Evolutionary conservation across 2,888 invertebrate genomes (phyloP).

Genomic region (Morinoia aosen): DNA sequence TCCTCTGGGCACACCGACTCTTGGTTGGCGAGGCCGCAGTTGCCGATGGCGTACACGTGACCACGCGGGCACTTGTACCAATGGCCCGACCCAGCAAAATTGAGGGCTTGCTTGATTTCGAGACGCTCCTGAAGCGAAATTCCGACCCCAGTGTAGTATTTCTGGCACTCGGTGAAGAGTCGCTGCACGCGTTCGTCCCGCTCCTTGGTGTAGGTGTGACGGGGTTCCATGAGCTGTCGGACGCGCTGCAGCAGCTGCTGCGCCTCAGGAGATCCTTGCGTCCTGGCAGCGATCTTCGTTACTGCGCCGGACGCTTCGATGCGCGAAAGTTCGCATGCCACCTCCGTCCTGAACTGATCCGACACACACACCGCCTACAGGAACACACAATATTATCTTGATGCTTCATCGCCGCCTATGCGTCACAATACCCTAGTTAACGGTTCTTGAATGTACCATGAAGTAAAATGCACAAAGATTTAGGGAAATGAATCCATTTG

Average conservation of each 20-base stretch:
- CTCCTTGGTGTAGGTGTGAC: background rate
- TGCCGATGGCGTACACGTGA: slow-evolving; percentile 78
- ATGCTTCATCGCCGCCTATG: no score
- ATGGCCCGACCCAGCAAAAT: slow-evolving; percentile 75
- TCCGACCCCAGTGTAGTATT: slow-evolving; percentile 64
- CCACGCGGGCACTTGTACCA: slow-evolving; percentile 83
- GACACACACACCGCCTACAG: slow-evolving; percentile 45
- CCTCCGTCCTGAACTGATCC: slow-evolving; percentile 54
- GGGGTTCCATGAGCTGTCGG: background rate
- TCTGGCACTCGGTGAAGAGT: slow-evolving; percentile 57
- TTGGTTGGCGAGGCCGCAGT: slow-evolving; percentile 79
- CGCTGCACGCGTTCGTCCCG: slow-evolving; percentile 53
- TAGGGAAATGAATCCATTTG: no score
- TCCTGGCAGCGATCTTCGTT: slow-evolving; percentile 25
- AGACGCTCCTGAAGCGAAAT: slow-evolving; percentile 74
- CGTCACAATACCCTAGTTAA: no score
- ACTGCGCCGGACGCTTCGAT: background rate
- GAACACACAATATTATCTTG: background rate
- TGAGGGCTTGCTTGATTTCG: slow-evolving; percentile 77
- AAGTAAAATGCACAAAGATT: no score
- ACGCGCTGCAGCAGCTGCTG: background rate
- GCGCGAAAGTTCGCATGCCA: slow-evolving; percentile 56
- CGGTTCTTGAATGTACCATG: no score
- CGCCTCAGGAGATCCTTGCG: background rate
- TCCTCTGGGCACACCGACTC: slow-evolving; percentile 74